A percentile compares a stretch with the other conserved stretches of the same genome.
phyloP scores from a whole-genome alignment of 2,888 invertebrate genomes.

The Caenorhabditis zanzibari region DNA sequence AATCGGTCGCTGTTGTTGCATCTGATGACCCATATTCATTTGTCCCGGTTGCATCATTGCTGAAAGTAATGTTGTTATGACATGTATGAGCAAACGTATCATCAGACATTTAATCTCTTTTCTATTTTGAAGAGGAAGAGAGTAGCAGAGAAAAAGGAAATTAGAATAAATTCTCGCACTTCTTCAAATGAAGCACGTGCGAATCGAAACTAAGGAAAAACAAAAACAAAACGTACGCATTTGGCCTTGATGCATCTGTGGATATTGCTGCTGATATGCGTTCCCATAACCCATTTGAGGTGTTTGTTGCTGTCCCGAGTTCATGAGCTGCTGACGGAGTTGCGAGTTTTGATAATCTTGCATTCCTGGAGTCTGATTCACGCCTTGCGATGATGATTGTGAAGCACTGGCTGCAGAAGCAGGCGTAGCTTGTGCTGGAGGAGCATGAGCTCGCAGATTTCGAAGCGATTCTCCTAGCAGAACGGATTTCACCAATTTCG shows the following conservation, averaged over 20 bases:
- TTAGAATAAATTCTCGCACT: no score
- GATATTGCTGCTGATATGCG: constrained; percentile 27
- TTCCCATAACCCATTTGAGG: constrained; percentile 32
- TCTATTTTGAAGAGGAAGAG: neutral
- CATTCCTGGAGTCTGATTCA: neutral
- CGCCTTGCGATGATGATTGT: constrained; percentile 12
- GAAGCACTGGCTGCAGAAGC: neutral
- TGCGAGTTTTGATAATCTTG: constrained; percentile 42
- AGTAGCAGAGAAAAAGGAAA: neutral
- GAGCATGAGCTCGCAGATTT: constrained; percentile 18
- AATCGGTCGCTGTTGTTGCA: constrained; percentile 47
- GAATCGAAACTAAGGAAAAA: no score
- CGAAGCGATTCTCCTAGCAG: constrained; percentile 72
- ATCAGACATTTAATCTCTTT: constrained; percentile 22
- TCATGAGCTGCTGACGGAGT: constrained; percentile 50
- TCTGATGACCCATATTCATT: constrained; percentile 42
- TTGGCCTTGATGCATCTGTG: constrained; percentile 26
- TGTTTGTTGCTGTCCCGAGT: constrained; percentile 21
- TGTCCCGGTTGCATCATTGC: constrained; percentile 52
- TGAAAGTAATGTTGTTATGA: constrained; percentile 39
- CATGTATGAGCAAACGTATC: no score
- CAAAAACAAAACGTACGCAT: constrained; percentile 44
- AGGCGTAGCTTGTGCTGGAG: constrained; percentile 26
- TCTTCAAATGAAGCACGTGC: no score
- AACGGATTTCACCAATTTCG: constrained; percentile 71